phyloP scores from a whole-genome alignment of 2,888 invertebrate genomes.

The Melikaiella ostensackeni region DNA sequence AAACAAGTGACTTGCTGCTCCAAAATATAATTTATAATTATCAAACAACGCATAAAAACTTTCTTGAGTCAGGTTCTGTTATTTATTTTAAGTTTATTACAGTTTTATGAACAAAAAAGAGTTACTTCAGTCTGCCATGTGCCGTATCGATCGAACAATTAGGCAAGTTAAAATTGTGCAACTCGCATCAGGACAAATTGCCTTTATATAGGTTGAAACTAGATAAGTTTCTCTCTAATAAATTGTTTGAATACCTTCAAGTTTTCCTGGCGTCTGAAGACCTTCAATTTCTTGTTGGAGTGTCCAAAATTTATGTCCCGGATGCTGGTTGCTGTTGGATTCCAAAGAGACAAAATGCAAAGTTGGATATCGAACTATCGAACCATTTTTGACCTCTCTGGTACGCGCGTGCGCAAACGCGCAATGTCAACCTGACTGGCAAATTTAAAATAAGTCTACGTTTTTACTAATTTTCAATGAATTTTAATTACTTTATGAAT shows the following conservation, averaged over 20 bases:
- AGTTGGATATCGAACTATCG: constrained; percentile 10
- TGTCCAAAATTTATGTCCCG: constrained; percentile 15
- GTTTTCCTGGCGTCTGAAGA: neutral
- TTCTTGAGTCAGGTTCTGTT: neutral
- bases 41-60: neutral
- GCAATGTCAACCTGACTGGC: neutral
- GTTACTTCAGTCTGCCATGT: constrained; percentile 21
- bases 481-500: neutral
- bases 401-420: neutral
- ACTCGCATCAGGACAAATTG: neutral
- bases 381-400: neutral
- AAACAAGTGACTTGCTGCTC: neutral
- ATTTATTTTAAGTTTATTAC: neutral
- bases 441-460: neutral
- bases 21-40: neutral
- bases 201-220: neutral
- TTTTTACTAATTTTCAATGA: neutral
- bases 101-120: neutral
- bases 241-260: constrained; percentile 7
- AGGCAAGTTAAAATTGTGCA: neutral
- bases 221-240: neutral
- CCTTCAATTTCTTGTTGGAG: neutral
- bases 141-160: constrained; percentile 15
- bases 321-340: constrained; percentile 12
- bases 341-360: constrained; percentile 1